Evolutionary conservation across 2,113 vertebrate genomes (phyloP).

Genomic region (Cyphomyrus plagiostoma): DNA sequence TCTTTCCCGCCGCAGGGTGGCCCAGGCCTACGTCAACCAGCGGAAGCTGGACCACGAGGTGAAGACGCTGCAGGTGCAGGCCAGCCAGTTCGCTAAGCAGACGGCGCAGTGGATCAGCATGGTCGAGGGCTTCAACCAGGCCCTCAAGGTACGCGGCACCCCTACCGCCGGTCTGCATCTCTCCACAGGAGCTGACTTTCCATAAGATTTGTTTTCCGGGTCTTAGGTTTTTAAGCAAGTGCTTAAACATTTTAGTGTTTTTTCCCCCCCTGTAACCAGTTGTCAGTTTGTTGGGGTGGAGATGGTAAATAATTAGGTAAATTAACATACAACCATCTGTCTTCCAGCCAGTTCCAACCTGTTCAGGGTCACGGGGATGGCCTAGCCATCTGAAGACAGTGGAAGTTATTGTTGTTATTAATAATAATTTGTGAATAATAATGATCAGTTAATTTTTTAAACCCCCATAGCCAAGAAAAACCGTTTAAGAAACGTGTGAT

Average conservation of each 20-base stretch:
- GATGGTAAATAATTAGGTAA: not conserved
- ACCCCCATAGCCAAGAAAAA: not conserved
- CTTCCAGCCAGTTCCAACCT: not conserved
- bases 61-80: slow-evolving; percentile 87
- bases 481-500: not conserved
- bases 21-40: slow-evolving; percentile 90
- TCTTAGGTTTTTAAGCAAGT: not conserved
- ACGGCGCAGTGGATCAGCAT: slow-evolving; percentile 91
- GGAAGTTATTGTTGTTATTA: not conserved
- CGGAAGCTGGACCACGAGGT: slow-evolving; percentile 91
- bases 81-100: slow-evolving; percentile 87
- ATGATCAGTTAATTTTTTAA: not conserved
- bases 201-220: not conserved
- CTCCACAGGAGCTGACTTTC: not conserved
- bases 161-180: not conserved
- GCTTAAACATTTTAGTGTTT: not conserved
- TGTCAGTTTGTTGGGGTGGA: not conserved
- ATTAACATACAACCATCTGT: not conserved
- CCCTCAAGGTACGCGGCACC: slow-evolving; percentile 69
- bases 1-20: slow-evolving; percentile 61
- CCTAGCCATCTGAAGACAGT: not conserved
- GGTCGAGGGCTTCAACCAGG: slow-evolving; percentile 96
- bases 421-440: not conserved
- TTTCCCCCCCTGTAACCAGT: not conserved
- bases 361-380: not conserved